Conservation (phyloP, 2,888 invertebrate species). For the Drosophila neonasuta region DNA sequence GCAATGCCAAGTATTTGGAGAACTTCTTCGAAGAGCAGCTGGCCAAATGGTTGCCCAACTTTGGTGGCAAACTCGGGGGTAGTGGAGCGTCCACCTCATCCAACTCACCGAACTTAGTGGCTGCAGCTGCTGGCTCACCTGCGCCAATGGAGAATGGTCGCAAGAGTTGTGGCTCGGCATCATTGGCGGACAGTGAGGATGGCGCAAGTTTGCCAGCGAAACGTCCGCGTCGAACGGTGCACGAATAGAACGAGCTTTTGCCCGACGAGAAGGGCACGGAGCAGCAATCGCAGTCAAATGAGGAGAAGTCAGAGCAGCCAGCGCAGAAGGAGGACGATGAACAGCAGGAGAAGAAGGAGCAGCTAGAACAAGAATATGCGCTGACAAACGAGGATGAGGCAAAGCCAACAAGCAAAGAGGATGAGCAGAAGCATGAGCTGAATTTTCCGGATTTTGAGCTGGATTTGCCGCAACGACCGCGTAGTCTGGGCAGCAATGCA, state of each 20-base stretch:
- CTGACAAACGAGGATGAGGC: background rate
- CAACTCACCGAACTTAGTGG: slow-evolving; percentile 61
- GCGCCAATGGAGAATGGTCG: slow-evolving; percentile 76
- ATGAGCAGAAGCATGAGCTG: slow-evolving; percentile 29
- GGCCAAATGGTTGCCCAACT: slow-evolving; percentile 90
- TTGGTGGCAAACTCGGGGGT: slow-evolving; percentile 82
- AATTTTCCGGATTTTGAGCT: slow-evolving; percentile 46
- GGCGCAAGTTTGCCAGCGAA: slow-evolving; percentile 79
- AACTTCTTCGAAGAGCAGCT: slow-evolving; percentile 93
- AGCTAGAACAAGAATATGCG: background rate
- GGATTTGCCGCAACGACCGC: slow-evolving; percentile 59
- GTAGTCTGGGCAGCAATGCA: slow-evolving; percentile 62
- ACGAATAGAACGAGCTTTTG: slow-evolving; percentile 78
- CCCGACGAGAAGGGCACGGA: slow-evolving; percentile 55
- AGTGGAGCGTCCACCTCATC: slow-evolving; percentile 67
- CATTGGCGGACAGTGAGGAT: slow-evolving; percentile 73
- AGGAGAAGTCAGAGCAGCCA: slow-evolving; percentile 19
- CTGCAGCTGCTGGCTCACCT: slow-evolving; percentile 61
- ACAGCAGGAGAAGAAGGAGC: slow-evolving; percentile 2
- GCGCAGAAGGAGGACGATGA: slow-evolving; percentile 10
- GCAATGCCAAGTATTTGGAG: slow-evolving; percentile 91
- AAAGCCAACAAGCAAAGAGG: slow-evolving; percentile 4
- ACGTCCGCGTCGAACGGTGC: slow-evolving; percentile 75
- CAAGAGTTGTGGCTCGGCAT: slow-evolving; percentile 72
- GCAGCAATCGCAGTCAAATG: slow-evolving; percentile 35